Percentiles rank a stretch among this genome's conserved stretches.
These are phyloP conservation scores for Macropis europaea DNA, from an alignment of 2,888 invertebrate genomes.

Conservation along the genomic window DNA sequence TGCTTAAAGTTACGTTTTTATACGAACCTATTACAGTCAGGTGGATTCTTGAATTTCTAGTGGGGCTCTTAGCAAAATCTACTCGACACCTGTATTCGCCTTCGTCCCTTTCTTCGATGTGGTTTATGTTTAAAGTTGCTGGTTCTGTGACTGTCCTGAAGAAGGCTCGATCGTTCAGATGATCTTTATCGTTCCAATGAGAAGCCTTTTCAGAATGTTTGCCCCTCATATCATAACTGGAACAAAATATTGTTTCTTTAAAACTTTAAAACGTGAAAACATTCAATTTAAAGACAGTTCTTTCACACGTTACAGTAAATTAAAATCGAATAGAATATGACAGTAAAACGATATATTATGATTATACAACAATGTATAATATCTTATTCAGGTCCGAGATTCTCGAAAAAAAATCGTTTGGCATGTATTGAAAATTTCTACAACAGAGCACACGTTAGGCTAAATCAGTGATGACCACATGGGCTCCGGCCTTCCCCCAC, in stretches of 20 bases:
- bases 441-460: too few relatives aligned
- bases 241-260: constrained; percentile 70
- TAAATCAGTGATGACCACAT: too few relatives aligned
- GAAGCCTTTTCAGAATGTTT: constrained; percentile 82
- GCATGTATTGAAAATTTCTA: too few relatives aligned
- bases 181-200: constrained; percentile 86
- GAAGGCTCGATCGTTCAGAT: constrained; percentile 85
- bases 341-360: too few relatives aligned
- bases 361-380: too few relatives aligned
- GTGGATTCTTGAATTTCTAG: constrained; percentile 87
- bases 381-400: too few relatives aligned
- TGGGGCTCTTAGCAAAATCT: constrained; percentile 90
- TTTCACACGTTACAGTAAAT: too few relatives aligned
- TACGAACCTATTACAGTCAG: constrained; percentile 88
- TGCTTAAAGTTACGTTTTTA: not conserved
- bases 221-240: constrained; percentile 87
- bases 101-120: constrained; percentile 85
- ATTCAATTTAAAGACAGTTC: too few relatives aligned
- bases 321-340: too few relatives aligned
- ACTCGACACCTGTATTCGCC: constrained; percentile 91
- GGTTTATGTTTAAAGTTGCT: constrained; percentile 85
- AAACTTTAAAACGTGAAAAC: not conserved
- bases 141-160: constrained; percentile 87
- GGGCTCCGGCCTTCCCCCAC: too few relatives aligned
- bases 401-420: too few relatives aligned